Evolutionary conservation across 2,888 invertebrate species (phyloP), one percentile per base, ranked within the genome.

Genomic region (Chrysolina americana): DNA sequence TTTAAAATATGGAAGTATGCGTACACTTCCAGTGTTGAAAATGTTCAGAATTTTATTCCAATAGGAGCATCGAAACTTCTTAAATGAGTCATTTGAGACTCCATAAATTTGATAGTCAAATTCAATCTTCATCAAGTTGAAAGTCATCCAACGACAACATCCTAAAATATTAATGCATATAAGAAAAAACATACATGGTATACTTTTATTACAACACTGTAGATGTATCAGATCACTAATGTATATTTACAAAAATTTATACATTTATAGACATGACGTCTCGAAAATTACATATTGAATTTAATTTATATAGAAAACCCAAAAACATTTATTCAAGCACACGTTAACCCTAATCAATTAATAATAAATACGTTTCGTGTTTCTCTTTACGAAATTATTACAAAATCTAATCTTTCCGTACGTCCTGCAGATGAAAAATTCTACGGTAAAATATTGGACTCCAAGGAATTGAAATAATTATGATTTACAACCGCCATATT

Each of bases 181-280:
- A n/a, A 47, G 47, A 47, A 47, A 47, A 47, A 62, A 62, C 8
- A 19, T 23, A 23, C 15, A 62, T 48, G 15, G 65, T 65, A 65
- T 28, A 65, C 44, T 48, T 81, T 83, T 81, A 80, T 82, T 83
- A 83, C 81, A 83, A 80, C 80, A 79, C 82, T 81, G 75, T 78
- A 77, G 68, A 76, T 72, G 78, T 77, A 78, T 80, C 70, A 76
- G 79, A 80, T 80, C 79, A 82, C 79, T 80, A 80, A 77, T 77
- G 79, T 81, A 81, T 83, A 80, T 84, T 79, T 81, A 84, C 81
- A 83, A 80, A 78, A 80, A 79, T 82, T 82, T 83, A 76, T 81
- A 84, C 81, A 83, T 78, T 81, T 82, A 82, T 80, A 79, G 81
- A 84, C 82, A 81, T 74, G 74, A 53, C 66, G 77, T 80, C 76